These are phyloP conservation scores for Addax nasomaculatus DNA, from an alignment of 2,113 vertebrate species.

Conservation along the genomic window DNA sequence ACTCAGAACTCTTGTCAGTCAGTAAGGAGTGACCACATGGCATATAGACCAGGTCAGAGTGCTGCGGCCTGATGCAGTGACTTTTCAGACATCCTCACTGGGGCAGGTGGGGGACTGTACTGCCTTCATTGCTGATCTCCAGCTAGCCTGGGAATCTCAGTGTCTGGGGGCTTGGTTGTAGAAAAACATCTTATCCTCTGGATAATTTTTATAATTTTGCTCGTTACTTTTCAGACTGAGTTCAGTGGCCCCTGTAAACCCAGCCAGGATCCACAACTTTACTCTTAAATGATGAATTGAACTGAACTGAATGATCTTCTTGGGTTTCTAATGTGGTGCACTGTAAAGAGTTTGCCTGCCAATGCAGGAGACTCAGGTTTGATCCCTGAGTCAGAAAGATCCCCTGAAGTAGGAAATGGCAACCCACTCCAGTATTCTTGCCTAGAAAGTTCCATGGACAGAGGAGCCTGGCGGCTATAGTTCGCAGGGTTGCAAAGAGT, in stretches of 20 bases:
- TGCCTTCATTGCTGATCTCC: background rate
- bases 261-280: background rate
- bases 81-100: background rate
- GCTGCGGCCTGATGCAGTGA: rapidly evolving
- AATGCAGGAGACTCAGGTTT: background rate
- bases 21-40: background rate
- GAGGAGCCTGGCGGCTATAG: background rate
- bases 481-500: background rate
- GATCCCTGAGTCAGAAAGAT: background rate
- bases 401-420: background rate
- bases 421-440: background rate
- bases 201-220: background rate
- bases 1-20: background rate
- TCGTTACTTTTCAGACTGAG: background rate
- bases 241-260: background rate
- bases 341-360: background rate
- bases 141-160: background rate
- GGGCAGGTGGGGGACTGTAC: too few species aligned
- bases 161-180: background rate
- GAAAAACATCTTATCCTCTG: background rate
- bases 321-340: background rate
- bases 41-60: background rate
- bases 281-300: background rate
- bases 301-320: background rate
- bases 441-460: background rate